Conservation (phyloP, 2,797 vertebrate species). For the Phaenicophaeus curvirostris region DNA sequence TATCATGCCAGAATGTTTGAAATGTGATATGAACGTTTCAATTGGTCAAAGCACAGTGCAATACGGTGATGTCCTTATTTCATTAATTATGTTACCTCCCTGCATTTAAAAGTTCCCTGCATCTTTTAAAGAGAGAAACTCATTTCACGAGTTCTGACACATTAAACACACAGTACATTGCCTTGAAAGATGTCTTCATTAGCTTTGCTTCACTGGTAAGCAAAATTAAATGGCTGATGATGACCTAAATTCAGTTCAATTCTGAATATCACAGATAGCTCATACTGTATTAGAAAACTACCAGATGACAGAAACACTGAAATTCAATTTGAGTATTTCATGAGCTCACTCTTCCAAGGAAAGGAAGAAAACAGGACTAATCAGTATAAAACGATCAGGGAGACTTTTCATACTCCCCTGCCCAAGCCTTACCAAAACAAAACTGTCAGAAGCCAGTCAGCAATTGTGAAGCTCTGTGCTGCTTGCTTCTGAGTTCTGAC, state of each 20-base stretch:
- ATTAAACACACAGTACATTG: background rate
- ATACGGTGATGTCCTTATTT: background rate
- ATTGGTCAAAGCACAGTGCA: background rate
- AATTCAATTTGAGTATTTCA: background rate
- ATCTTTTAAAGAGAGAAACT: background rate
- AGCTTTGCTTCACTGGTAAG: background rate
- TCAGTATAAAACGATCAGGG: background rate
- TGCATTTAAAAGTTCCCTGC: background rate
- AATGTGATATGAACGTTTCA: background rate
- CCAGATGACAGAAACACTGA: background rate
- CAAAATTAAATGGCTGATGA: constrained; percentile 8
- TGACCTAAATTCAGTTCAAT: background rate
- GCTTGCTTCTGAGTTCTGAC: background rate
- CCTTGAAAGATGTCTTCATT: background rate
- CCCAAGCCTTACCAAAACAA: background rate
- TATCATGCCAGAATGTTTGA: background rate
- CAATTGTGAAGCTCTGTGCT: background rate
- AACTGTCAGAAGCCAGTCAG: background rate
- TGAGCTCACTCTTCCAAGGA: background rate
- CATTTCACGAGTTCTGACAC: background rate
- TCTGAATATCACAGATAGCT: background rate
- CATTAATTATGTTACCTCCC: background rate
- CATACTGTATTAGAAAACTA: background rate
- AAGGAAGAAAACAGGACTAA: background rate
- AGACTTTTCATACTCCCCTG: background rate